Evolutionary conservation across 2,113 vertebrate species (phyloP).

Genomic region (Tichodroma muraria): DNA sequence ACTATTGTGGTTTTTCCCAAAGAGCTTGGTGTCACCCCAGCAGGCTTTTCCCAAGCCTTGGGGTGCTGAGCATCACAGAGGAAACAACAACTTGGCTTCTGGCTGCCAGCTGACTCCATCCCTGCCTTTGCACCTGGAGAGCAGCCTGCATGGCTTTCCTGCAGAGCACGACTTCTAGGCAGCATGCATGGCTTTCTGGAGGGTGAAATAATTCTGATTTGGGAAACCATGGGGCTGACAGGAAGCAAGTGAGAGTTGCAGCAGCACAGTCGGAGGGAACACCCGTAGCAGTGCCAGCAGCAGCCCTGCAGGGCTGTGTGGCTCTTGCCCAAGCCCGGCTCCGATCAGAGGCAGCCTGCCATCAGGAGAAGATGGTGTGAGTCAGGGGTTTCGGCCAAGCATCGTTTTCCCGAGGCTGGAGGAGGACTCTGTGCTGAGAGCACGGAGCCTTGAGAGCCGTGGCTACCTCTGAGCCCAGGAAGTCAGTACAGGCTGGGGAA

Average conservation of each 20-base stretch:
- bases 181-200: neutral
- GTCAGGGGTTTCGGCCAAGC: neutral
- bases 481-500: neutral
- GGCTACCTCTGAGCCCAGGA: neutral
- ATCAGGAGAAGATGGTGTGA: neutral
- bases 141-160: rapidly evolving
- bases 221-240: neutral
- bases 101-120: neutral
- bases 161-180: neutral
- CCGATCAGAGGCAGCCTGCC: neutral
- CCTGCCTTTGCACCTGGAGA: neutral
- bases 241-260: neutral
- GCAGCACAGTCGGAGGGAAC: neutral
- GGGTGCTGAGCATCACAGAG: neutral
- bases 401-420: rapidly evolving
- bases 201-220: neutral
- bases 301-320: neutral
- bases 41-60: neutral
- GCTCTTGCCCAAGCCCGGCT: neutral
- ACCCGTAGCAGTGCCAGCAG: neutral
- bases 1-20: neutral
- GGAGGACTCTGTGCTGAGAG: neutral
- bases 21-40: neutral
- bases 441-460: rapidly evolving
- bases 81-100: neutral